These are phyloP conservation scores for Bergia sp. DNA, from an alignment of 92 coral and sea anemone genomes.

Conservation along the genomic window DNA sequence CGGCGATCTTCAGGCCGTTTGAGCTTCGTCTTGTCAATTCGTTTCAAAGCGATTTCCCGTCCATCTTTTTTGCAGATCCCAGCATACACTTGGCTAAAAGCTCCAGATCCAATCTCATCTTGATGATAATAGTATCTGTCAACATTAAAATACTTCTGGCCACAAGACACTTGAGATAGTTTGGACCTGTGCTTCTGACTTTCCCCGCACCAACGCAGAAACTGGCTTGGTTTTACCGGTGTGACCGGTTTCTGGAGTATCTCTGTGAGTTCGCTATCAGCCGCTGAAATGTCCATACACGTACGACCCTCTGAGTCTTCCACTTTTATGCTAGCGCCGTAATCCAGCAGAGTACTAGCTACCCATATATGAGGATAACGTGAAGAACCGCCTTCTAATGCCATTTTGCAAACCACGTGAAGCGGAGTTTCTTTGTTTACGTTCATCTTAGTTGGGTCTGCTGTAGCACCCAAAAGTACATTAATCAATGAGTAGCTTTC, in stretches of 20 bases:
- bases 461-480: background rate
- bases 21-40: constrained; percentile 15
- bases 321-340: background rate
- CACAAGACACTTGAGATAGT: background rate
- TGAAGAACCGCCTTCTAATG: background rate
- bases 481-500: background rate
- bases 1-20: constrained; percentile 13
- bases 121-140: background rate
- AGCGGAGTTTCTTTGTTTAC: background rate
- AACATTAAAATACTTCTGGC: background rate
- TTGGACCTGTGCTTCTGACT: constrained; percentile 21
- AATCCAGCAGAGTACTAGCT: background rate
- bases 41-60: constrained; percentile 24
- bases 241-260: background rate
- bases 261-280: background rate
- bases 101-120: constrained; percentile 4
- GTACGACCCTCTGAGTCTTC: background rate
- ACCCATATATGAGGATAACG: background rate
- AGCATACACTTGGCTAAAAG: constrained; percentile 40
- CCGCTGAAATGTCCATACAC: background rate
- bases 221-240: background rate
- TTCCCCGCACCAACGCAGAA: background rate
- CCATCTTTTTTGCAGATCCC: constrained; percentile 32
- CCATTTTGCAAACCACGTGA: background rate
- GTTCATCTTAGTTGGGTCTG: background rate